A percentile compares a stretch with the other conserved stretches of the same genome.
phyloP scores from a whole-genome alignment of 2,888 invertebrate species.

The Melanargia galathea region DNA sequence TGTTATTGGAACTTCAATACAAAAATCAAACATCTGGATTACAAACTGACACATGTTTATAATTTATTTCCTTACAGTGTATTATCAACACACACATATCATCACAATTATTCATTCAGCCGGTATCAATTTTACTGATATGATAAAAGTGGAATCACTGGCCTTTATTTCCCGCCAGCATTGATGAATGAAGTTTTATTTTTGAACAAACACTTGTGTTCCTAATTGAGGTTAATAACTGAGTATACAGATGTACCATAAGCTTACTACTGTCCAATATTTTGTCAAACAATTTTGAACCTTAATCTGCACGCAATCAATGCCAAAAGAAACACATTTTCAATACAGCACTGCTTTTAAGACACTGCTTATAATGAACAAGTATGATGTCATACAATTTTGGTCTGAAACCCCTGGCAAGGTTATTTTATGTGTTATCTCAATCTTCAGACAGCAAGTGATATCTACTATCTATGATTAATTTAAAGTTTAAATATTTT shows the following conservation, averaged over 20 bases:
- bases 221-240: conserved; percentile 72
- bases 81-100: conserved; percentile 39
- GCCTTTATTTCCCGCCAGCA: conserved; percentile 47
- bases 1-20: not conserved
- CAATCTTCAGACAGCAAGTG: conserved; percentile 15
- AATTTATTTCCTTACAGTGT: conserved; percentile 29
- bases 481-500: not conserved
- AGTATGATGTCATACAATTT: conserved; percentile 23
- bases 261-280: conserved; percentile 39
- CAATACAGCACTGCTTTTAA: not conserved
- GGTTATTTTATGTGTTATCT: conserved; percentile 25
- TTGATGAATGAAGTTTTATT: conserved; percentile 58
- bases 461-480: not conserved
- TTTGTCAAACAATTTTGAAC: conserved; percentile 46
- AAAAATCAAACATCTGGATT: conserved; percentile 20
- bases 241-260: conserved; percentile 43
- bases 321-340: conserved; percentile 11
- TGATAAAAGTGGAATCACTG: conserved; percentile 53
- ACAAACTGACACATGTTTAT: conserved; percentile 23
- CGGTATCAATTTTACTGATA: conserved; percentile 50
- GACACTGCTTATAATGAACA: conserved; percentile 6
- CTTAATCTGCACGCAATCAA: conserved; percentile 40
- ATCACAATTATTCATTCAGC: conserved; percentile 44
- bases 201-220: conserved; percentile 55
- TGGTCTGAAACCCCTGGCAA: conserved; percentile 8